Percentiles rank a stretch among this genome's conserved stretches.
Evolutionary conservation across 2,888 invertebrate genomes (phyloP).

Genomic region (Drosophila helvetica): DNA sequence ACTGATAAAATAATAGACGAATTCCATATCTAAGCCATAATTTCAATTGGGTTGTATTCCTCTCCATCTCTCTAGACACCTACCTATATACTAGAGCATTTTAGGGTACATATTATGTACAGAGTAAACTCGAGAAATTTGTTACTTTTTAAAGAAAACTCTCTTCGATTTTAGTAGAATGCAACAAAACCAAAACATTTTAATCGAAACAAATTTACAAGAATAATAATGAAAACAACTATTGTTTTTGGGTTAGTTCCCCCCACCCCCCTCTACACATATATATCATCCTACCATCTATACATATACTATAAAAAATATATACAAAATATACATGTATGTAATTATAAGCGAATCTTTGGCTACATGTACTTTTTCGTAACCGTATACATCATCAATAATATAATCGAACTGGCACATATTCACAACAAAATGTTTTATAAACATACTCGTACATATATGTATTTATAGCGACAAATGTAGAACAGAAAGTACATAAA

Average conservation of each 20-base stretch:
- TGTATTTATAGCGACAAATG: constrained; percentile 52
- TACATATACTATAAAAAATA: constrained; percentile 20
- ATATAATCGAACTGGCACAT: constrained; percentile 61
- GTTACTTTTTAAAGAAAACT: constrained; percentile 24
- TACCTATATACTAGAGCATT: constrained; percentile 20
- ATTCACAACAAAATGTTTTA: constrained; percentile 58
- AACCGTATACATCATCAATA: constrained; percentile 62
- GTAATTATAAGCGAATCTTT: constrained; percentile 33
- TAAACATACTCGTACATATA: constrained; percentile 34
- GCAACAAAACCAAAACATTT: constrained; percentile 31
- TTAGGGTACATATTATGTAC: constrained; percentile 12
- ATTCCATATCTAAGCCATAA: constrained; percentile 41
- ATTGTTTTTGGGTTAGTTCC: constrained; percentile 13
- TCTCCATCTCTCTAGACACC: constrained; percentile 11
- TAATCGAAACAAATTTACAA: constrained; percentile 50
- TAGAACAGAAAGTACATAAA: constrained; percentile 45
- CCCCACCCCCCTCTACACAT: constrained; percentile 3
- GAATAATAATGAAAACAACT: constrained; percentile 5
- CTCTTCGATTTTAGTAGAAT: constrained; percentile 52
- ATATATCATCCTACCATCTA: constrained; percentile 39
- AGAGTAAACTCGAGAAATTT: constrained; percentile 7
- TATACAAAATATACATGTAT: constrained; percentile 32
- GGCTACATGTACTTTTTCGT: constrained; percentile 53
- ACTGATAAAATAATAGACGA: constrained; percentile 15
- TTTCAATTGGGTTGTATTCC: constrained; percentile 62